These are phyloP conservation scores for Taxidea taxus DNA, from an alignment of 2,113 vertebrate species.

Conservation along the genomic window DNA sequence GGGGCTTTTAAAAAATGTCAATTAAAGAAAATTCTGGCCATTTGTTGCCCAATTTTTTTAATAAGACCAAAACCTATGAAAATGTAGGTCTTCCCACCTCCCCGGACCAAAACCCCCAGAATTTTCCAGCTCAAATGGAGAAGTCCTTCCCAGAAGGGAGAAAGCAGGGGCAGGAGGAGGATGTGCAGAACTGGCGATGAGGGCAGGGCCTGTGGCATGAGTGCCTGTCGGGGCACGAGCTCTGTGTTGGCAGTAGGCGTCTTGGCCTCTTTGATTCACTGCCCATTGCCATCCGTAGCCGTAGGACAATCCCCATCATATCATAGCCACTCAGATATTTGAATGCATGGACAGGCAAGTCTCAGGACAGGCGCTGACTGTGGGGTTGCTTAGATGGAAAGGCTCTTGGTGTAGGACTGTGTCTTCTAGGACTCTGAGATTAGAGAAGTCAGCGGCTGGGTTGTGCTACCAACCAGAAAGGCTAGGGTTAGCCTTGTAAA, in stretches of 20 bases:
- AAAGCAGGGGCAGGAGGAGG: not conserved
- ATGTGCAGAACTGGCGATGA: fast-evolving
- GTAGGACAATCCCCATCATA: not conserved
- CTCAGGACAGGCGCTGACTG: not conserved
- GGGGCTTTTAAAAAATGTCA: not conserved
- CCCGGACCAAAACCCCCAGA: not conserved
- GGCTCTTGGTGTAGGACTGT: not conserved
- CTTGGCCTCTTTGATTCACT: not conserved
- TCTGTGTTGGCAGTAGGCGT: not conserved
- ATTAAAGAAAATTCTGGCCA: not conserved
- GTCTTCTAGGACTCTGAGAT: not conserved
- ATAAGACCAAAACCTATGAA: not conserved
- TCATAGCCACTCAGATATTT: fast-evolving
- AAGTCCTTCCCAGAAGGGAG: not conserved
- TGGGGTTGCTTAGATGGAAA: not conserved
- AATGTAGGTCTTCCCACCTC: not conserved
- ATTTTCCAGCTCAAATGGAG: not conserved
- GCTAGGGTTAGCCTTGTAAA: not conserved
- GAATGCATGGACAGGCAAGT: not conserved
- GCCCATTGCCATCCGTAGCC: not conserved
- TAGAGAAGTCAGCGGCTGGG: not conserved
- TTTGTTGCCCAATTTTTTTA: not conserved
- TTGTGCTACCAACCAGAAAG: not conserved
- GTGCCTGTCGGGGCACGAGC: fast-evolving
- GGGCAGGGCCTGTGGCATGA: not conserved